These are phyloP conservation scores for Orgyia antiqua DNA, from an alignment of 2,888 invertebrate species.

Conservation along the genomic window DNA sequence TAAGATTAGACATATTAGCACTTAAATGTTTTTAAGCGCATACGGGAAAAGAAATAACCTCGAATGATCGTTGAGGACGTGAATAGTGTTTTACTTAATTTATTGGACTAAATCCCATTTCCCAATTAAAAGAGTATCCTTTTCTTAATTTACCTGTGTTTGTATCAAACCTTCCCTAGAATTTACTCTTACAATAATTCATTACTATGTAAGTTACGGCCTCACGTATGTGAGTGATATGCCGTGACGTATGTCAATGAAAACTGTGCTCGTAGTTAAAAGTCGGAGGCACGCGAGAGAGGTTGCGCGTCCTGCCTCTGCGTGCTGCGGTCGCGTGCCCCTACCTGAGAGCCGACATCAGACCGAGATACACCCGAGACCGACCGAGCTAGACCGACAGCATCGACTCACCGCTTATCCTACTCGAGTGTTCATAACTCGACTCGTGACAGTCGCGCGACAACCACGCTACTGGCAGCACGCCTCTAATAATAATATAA, in stretches of 20 bases:
- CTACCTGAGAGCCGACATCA: constrained; percentile 17
- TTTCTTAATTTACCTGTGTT: too few species aligned
- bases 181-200: too few species aligned
- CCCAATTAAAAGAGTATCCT: too few species aligned
- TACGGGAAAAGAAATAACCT: too few species aligned
- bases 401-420: constrained; percentile 2
- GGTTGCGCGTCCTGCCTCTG: constrained; percentile 38
- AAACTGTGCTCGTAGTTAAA: constrained; percentile 24
- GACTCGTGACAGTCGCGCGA: constrained; percentile 60
- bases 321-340: constrained; percentile 63
- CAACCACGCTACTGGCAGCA: constrained; percentile 40
- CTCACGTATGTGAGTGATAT: too few species aligned
- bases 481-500: constrained; percentile 22
- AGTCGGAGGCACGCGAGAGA: constrained; percentile 50
- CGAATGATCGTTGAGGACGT: too few species aligned
- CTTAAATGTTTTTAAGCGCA: too few species aligned
- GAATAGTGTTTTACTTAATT: too few species aligned
- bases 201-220: too few species aligned
- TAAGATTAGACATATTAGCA: too few species aligned
- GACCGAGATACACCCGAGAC: constrained; percentile 17
- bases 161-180: too few species aligned
- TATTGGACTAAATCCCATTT: too few species aligned
- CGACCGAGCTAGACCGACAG: constrained; percentile 6
- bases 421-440: background rate
- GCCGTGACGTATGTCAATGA: constrained; percentile 20